Evolutionary conservation across 2,888 invertebrate species (phyloP), one percentile per base, ranked within the genome.

Genomic region (Drosophila affinis): DNA sequence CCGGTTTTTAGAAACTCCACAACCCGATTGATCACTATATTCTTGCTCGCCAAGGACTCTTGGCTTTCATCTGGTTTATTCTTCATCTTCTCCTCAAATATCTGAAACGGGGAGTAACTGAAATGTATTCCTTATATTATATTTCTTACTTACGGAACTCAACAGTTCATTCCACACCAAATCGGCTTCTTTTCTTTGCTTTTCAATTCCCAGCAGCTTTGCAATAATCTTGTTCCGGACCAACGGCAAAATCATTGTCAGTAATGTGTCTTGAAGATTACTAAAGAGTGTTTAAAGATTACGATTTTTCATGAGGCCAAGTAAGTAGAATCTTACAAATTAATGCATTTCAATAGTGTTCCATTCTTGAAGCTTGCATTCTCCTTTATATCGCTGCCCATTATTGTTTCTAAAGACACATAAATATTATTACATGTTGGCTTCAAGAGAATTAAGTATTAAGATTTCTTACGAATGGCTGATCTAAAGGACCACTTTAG

Each of bases 401-500:
- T 17, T 2, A 53, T 71, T 9, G 73, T 57, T 63, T 57, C 71
- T 71, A 27, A 7, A 7, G 0, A 14, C 5, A 6, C 34, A 27
- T 10, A 6, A 34, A 18, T 46, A 21, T 18, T 27, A 14, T 1
- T 51, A 9, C 12, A 21, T 12, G 0, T 17, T 4, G 21, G 9
- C 6, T 17, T 4, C 39, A 2, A 6, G 1, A 6, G 39, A 14
- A 2, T 6, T 0, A 14, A 7, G 5, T n/a, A 39, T 17, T 27
- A 0, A 9, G 0, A 3, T 9, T 5, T 75, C 85, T 81, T 75
- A 90, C 90, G 77, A 44, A 76, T 72, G 9, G 87, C 78, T 18
- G 83, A 68, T 80, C 17, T 88, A 44, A 34, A 87, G 75, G 56
- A 79, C 84, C 44, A 83, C 61, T 61, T 82, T 17, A n/a, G 75